These are phyloP conservation scores for Hypselothyrea guttata DNA, from an alignment of 2,888 invertebrate genomes.

Conservation along the genomic window DNA sequence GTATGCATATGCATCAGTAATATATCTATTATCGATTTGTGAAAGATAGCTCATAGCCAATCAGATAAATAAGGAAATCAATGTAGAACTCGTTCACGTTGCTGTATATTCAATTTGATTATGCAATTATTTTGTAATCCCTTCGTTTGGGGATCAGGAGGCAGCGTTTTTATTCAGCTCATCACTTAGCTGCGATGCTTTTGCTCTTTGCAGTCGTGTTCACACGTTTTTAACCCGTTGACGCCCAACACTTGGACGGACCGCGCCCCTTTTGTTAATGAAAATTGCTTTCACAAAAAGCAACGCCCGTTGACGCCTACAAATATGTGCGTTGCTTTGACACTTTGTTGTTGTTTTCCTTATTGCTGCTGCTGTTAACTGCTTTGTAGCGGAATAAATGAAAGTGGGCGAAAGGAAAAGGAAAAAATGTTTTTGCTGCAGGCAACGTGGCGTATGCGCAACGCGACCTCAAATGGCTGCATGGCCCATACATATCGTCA, in stretches of 20 bases:
- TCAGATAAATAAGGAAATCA: constrained; percentile 5
- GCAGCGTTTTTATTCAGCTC: constrained; percentile 12
- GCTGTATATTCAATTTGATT: constrained; percentile 43
- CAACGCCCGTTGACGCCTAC: constrained; percentile 62
- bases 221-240: constrained; percentile 53
- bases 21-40: too few species aligned
- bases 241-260: constrained; percentile 23
- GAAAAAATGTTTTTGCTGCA: constrained; percentile 20
- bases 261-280: constrained; percentile 60
- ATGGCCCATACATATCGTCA: constrained; percentile 43
- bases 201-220: constrained; percentile 47
- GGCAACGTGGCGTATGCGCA: constrained; percentile 61
- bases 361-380: constrained; percentile 27
- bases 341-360: constrained; percentile 40
- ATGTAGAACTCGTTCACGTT: constrained; percentile 11
- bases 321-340: constrained; percentile 60
- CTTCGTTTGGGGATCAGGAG: constrained; percentile 3
- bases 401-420: constrained; percentile 3
- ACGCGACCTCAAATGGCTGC: constrained; percentile 32
- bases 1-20: too few species aligned
- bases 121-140: constrained; percentile 23
- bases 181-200: constrained; percentile 27
- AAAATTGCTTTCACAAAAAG: constrained; percentile 64
- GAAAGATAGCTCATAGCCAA: too few species aligned
- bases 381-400: constrained; percentile 27